These are phyloP conservation scores for Chydorus sphaericus DNA, from an alignment of 2,888 invertebrate genomes.

Conservation along the genomic window DNA sequence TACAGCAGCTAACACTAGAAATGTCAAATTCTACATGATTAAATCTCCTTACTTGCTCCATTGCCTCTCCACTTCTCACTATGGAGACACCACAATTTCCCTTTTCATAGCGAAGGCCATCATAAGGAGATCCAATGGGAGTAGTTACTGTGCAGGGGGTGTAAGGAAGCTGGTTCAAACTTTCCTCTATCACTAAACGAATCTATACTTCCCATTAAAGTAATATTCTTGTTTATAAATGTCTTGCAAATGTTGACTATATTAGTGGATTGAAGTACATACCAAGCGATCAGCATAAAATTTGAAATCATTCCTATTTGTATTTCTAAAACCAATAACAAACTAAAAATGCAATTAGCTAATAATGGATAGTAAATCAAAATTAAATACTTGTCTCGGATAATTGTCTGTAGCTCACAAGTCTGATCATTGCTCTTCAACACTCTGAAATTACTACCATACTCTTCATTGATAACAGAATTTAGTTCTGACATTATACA, in stretches of 20 bases:
- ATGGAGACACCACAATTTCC: slow-evolving; percentile 98
- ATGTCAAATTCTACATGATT: too few species aligned
- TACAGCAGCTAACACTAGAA: too few species aligned
- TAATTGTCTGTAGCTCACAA: slow-evolving; percentile 69
- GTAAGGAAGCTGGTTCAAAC: slow-evolving; percentile 90
- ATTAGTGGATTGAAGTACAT: slow-evolving; percentile 20
- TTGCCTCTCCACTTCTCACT: slow-evolving; percentile 71
- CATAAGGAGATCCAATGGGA: slow-evolving; percentile 78
- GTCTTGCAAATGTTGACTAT: not conserved
- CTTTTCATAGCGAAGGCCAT: slow-evolving; percentile 86
- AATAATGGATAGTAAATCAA: too few species aligned
- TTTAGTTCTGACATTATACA: slow-evolving; percentile 2
- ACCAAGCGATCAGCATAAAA: slow-evolving; percentile 92
- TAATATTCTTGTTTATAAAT: slow-evolving; percentile 1
- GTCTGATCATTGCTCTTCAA: slow-evolving; percentile 62
- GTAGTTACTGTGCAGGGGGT: slow-evolving; percentile 79
- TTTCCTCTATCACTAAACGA: slow-evolving; percentile 92
- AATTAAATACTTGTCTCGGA: slow-evolving; percentile 60
- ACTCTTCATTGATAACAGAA: slow-evolving; percentile 26
- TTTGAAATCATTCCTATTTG: slow-evolving; percentile 87
- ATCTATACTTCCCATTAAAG: slow-evolving; percentile 50
- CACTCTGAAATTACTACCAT: slow-evolving; percentile 52
- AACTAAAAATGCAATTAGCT: slow-evolving; percentile 14
- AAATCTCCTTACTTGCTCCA: slow-evolving; percentile 54
- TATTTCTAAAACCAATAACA: slow-evolving; percentile 50